phyloP scores from a whole-genome alignment of 1,140 invertebrate genomes.

The Hetaerina americana region DNA sequence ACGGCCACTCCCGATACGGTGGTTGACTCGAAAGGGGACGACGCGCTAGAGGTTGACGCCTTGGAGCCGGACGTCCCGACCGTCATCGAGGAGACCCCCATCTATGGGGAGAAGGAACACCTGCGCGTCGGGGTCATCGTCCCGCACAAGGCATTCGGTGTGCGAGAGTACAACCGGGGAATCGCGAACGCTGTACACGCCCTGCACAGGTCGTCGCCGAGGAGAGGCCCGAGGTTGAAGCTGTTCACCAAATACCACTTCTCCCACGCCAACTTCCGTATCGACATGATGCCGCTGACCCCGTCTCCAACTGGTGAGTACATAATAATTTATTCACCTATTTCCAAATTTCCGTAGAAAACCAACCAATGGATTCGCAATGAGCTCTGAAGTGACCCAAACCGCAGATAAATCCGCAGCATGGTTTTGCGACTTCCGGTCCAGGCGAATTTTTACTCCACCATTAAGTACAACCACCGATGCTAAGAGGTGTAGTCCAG shows the following conservation, averaged over 20 bases:
- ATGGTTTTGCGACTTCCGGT: too few species aligned
- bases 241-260: not conserved
- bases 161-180: not conserved
- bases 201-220: not conserved
- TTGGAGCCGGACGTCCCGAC: not conserved
- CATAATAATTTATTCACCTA: too few species aligned
- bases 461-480: too few species aligned
- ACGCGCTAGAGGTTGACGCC: not conserved
- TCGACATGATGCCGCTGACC: not conserved
- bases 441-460: too few species aligned
- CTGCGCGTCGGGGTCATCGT: not conserved
- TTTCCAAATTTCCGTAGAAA: too few species aligned
- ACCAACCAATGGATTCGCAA: too few species aligned
- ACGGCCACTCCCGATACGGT: not conserved
- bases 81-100: not conserved
- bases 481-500: too few species aligned
- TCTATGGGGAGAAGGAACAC: not conserved
- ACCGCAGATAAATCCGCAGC: too few species aligned
- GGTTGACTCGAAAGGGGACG: not conserved
- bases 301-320: not conserved
- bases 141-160: not conserved
- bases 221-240: not conserved
- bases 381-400: too few species aligned
- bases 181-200: not conserved
- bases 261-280: not conserved